Evolutionary conservation across 2,113 vertebrate genomes (phyloP), one percentile per base, ranked within the genome.

Genomic region (Notarius quadriscutis): DNA sequence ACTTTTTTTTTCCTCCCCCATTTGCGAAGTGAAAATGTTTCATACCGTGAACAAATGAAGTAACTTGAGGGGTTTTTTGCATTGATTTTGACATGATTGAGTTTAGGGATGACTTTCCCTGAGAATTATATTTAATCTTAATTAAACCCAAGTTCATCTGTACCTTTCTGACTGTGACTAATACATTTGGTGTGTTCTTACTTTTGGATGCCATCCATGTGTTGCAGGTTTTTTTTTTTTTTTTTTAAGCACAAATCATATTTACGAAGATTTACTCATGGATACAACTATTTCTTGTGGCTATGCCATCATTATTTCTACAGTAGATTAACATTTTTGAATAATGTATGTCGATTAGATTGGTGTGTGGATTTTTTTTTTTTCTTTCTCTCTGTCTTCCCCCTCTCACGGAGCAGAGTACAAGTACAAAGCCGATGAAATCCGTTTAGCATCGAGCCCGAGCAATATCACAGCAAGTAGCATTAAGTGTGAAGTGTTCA

Each of bases 91-190:
- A 93, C 93, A 94, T 96, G 94, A 96, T 93, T 95, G 95, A 96
- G 94, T 96, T 93, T 89, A 91, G 95, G 95, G 93, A 94, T 78
- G 77, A 83, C 67, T 92, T 83, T 93, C 92, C 95, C 96, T 92
- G 94, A 91, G 95, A 96, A 96, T 97, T 60, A 96, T 96, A 97
- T 98, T 97, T 97, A 97, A 97, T 96, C 96, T 93, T 95, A 94
- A 98, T 98, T 98, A 97, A 98, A 99, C 91, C 89, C 94, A 92
- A 93, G 94, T 97, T 97, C 96, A 96, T 88, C 88, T 86, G 83
- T 83, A 82, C 34, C 3, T 20, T 27, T 55, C 55, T 81, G 81
- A 69, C 92, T 94, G 84, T 89, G 86, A 83, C 86, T 17, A n/a
- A 20, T 87, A 83, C 83, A 50, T 77, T 9, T 30, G 60, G 41